Evolutionary conservation across 1,140 invertebrate species (phyloP), one percentile per base, ranked within the genome.

Genomic region (Propsilocerus akamusi): DNA sequence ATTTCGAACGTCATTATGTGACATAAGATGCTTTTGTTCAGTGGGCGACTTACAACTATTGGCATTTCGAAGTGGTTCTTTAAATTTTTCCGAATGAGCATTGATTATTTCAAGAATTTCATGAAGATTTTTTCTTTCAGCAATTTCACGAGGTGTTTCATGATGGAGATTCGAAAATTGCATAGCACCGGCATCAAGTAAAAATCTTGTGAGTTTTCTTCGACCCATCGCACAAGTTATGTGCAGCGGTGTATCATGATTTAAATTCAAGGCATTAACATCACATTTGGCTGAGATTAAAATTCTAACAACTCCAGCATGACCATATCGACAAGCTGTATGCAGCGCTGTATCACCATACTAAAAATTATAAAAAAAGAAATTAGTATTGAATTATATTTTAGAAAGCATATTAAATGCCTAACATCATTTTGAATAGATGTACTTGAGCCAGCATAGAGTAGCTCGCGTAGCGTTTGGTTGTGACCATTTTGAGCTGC

Each of bases 401-500:
- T 47, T 28, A 22, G 20, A 51, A 52, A 52, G 20, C 24, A 51
- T 6, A 49, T 50, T 48, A 26, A 12, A 47, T n/a, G 30, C 72
- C 77, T 73, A 60, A 91, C 88, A 70, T 92, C 93, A 60, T 96
- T 96, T 67, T 90, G 86, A 22, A 87, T 66, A 65, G 95, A 85
- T 0, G 91, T 81, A 64, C 85, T 81, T 46, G 85, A 87, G 0
- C 87, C 88, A 22, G 86, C 81, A 51, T 93, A 72, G 1, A 97
- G 70, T 4, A 97, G 70, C 59, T 92, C 86, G 34, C 93, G 66
- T 53, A 87, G 89, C 53, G 85, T 88, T 71, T 97, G 90, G 68
- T 97, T 97, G 67, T 97, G 93, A 0, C 93, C 92, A 63, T 93
- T 94, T 72, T 97, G 92, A 59, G 89, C 92, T 41, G 87, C 85